Conservation (phyloP, 2,113 vertebrate genomes). For the Smithornis capensis region DNA sequence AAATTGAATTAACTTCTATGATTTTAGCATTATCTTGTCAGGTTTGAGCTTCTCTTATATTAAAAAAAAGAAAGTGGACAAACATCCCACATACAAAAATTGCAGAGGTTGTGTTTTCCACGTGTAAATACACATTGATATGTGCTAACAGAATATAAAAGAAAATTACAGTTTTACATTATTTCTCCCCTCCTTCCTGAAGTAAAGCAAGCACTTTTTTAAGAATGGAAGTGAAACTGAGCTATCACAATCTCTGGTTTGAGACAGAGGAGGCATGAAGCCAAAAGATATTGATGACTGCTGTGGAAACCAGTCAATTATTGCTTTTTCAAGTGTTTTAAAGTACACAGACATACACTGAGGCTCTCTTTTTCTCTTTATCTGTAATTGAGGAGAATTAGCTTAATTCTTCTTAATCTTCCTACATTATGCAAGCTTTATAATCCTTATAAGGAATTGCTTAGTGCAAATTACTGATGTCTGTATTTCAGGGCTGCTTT, state of each 20-base stretch:
- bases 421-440: background rate
- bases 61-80: background rate
- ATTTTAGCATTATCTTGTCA: background rate
- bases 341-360: background rate
- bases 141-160: background rate
- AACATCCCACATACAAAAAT: rapidly evolving
- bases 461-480: background rate
- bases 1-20: background rate
- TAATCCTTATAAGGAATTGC: background rate
- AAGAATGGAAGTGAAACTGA: background rate
- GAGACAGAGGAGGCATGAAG: background rate
- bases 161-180: background rate
- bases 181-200: background rate
- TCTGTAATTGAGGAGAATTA: background rate
- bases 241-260: background rate
- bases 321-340: background rate
- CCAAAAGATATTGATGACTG: background rate
- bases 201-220: background rate
- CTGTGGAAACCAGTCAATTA: background rate
- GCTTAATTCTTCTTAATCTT: background rate
- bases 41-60: background rate
- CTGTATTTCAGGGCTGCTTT: background rate
- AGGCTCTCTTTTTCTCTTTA: background rate
- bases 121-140: background rate
- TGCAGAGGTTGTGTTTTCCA: background rate